Evolutionary conservation across 2,113 vertebrate genomes (phyloP), one percentile per base, ranked within the genome.

Genomic region (Haplochromis burtoni): DNA sequence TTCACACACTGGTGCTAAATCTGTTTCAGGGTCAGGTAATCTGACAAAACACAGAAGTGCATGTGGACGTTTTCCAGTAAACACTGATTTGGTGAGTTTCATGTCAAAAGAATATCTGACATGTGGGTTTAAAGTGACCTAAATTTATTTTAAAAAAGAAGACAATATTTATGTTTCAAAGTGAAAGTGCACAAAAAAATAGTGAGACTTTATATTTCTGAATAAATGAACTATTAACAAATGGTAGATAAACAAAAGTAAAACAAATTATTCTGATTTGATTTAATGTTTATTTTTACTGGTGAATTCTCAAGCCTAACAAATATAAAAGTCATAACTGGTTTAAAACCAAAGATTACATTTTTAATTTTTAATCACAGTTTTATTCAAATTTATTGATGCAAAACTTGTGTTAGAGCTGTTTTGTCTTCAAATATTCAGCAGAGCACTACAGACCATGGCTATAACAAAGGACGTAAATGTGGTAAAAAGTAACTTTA

Each of bases 1-100:
- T 68, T 11, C 33, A 83, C 49, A 83, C 61, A 26, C 68, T 59
- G 92, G 91, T 93, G 93, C 94, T 91, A 88, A 91, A 84, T 88
- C 76, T 85, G 81, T 63, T 88, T 85, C 87, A 88, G 86, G 81
- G 79, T 91, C 84, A 68, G 80, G 3, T 47, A 10, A 71, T 33
- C 55, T 53, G 68, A 86, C 53, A 51, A 68, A 81, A 78, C 88
- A 85, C 51, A 53, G 73, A 86, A 71, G 73, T 90, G 61, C 79
- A 80, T 16, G 8, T 7, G 21, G 59, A 29, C 4, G 1, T 78
- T 87, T 85, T 80, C 61, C 26, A 66, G 87, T 49, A 71, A 82
- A 84, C 66, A 14, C 6, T 59, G 73, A 87, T 85, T 47, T 68
- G 49, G 59, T 88, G 78, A 33, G 49, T 85, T 71, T 71, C 0